Evolutionary conservation across 2,888 invertebrate genomes (phyloP), one percentile per base, ranked within the genome.

Genomic region (Macrophya annulata): DNA sequence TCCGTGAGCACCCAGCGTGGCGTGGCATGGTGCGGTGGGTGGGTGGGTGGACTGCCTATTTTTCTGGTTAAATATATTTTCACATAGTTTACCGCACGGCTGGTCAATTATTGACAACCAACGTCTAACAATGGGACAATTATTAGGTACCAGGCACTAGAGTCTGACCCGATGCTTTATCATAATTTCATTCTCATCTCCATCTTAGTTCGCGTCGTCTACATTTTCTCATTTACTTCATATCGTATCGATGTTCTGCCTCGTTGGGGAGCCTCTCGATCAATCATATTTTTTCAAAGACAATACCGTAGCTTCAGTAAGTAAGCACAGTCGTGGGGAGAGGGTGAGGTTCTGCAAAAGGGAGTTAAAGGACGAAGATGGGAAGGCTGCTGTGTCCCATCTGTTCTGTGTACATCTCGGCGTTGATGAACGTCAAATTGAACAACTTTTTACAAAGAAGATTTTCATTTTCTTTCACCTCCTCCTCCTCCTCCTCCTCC

Each of bases 1-100:
- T 86, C 85, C 85, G 71, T 77, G 84, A 85, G 85, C 85, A 86
- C 86, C 86, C 86, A 25, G 12, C 71, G 31, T 3, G 31, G 31
- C 31, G 31, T 3, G 31, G 31, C 31, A 3, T 3, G 31, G 1
- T 3, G 3, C 31, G n/a, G n/a, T n/a, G n/a, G n/a, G n/a, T 3
- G 31, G 31, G 31, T 3, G n/a, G 10, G 40, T 4, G 10, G 17
- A 15, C 43, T 4, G 40, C n/a, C 10, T 17, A 21, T 74, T 74
- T 74, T 74, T 21, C 45, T 74, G 9, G 21, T 74, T 74, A 12
- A 45, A 25, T 68, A 37, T 68, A 37, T 68, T 45, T 45, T 21
- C 43, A 21, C 72, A 21, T 74, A n/a, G 31, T 51, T 55, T n/a
- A 37, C 48, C 48, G 51, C 37, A 55, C 37, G 55, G 37, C 25